Conservation (phyloP, 2,113 vertebrate species). For the western clawed frog (Xenopus tropicalis) region DNA sequence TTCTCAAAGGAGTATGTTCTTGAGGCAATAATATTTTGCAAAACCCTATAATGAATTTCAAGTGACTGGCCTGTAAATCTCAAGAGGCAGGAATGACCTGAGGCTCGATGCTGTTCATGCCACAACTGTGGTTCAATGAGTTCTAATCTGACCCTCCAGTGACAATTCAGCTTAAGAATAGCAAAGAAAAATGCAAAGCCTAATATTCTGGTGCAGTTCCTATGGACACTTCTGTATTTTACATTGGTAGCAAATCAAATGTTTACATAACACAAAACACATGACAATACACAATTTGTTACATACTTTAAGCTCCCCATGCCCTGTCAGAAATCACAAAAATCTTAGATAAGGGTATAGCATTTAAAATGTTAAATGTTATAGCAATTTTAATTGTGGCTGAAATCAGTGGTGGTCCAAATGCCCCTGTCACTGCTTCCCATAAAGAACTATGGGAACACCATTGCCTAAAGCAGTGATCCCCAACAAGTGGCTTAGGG, state of each 20-base stretch:
- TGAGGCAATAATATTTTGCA: conserved; percentile 38
- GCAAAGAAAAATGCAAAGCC: conserved; percentile 37
- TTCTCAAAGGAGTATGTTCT: conserved; percentile 20
- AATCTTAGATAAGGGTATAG: too few species aligned
- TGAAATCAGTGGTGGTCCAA: too few species aligned
- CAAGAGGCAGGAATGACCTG: conserved; percentile 47
- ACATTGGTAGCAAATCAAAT: conserved; percentile 34
- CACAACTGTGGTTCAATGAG: conserved; percentile 37
- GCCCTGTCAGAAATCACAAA: too few species aligned
- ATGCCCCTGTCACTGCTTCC: too few species aligned
- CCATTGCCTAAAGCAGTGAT: too few species aligned
- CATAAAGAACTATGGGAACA: too few species aligned
- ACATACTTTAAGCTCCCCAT: too few species aligned
- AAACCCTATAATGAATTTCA: conserved; percentile 50
- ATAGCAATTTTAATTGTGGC: too few species aligned
- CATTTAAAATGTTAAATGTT: too few species aligned
- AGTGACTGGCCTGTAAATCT: conserved; percentile 49
- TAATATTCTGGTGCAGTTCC: conserved; percentile 28
- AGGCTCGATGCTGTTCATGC: conserved; percentile 41
- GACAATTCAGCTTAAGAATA: conserved; percentile 50
- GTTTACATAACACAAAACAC: not conserved
- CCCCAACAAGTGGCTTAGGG: too few species aligned
- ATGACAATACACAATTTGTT: too few species aligned
- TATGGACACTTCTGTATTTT: conserved; percentile 33
- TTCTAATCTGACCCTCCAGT: conserved; percentile 50